Evolutionary conservation across 2,797 vertebrate genomes (phyloP), one percentile per base, ranked within the genome.

Genomic region (Enteromius radiatus): DNA sequence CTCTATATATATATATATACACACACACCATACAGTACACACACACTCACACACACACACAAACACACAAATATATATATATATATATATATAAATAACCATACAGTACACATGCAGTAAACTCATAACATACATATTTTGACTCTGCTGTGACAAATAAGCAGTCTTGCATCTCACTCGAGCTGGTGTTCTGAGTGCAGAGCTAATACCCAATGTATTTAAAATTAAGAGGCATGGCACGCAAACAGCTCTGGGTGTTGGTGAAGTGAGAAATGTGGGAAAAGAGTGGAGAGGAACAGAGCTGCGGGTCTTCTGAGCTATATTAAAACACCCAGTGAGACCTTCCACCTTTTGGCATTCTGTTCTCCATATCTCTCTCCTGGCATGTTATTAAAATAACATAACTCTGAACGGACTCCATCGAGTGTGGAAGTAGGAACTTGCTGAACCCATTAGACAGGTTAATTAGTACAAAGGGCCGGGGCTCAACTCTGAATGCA

Each of bases 391-490:
- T 92, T 92, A 91, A 91, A 91, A 91, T 91, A 85, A 80, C 82
- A 65, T 65, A 70, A 49, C 74, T 23, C 76, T 49, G 61, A 76
- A 80, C 38, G 63, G 79, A 77, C 65, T 84, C 76, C 83, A 89
- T 73, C 83, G 63, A 86, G 89, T 78, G 78, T 67, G 52, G 88
- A 87, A 85, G 43, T 76, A 86, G 86, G 65, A 82, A 90, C 88
- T 84, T 15, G 84, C 90, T 91, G 92, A 95, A 94, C 93, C 93
- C 94, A 93, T 94, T 93, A 91, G 88, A 88, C 79, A 89, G 93
- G 93, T 94, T 94, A 94, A 94, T 94, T 94, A 94, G 93, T 94
- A 94, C 92, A 94, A 94, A 91, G 90, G 91, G 92, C 88, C 90
- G 86, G 90, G 88, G 89, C 91, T 91, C 86, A 89, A 81, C 82